A percentile compares a stretch with the other conserved stretches of the same genome.
Conservation (phyloP, 2,113 vertebrate species). For the Probosciger aterrimus region DNA sequence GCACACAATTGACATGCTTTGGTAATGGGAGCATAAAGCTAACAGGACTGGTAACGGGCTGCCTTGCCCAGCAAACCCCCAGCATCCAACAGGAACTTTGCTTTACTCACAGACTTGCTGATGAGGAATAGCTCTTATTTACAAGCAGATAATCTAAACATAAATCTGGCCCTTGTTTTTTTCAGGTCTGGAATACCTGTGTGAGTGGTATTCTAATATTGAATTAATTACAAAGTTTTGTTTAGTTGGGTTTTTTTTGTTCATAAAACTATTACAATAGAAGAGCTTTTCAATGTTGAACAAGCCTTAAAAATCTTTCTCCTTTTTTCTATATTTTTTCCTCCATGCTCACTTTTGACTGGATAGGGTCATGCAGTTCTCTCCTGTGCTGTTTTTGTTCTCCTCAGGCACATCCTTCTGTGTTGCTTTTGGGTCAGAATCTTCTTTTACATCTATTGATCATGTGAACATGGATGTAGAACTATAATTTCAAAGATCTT, state of each 20-base stretch:
- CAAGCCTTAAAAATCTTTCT: not conserved
- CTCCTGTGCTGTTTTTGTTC: not conserved
- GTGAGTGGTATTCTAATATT: not conserved
- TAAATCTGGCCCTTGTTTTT: rapidly evolving
- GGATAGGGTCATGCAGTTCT: not conserved
- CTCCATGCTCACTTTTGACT: not conserved
- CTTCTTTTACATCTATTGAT: not conserved
- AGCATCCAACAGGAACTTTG: not conserved
- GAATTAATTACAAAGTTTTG: not conserved
- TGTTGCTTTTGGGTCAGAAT: not conserved
- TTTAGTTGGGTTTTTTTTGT: not conserved
- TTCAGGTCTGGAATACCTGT: not conserved
- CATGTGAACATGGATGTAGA: not conserved
- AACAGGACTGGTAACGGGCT: not conserved
- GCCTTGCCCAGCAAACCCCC: not conserved
- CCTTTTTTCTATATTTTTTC: not conserved
- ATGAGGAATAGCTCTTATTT: not conserved
- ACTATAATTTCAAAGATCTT: not conserved
- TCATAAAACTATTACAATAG: not conserved
- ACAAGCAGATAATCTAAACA: not conserved
- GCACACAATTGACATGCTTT: not conserved
- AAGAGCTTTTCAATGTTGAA: not conserved
- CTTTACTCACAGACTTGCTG: not conserved
- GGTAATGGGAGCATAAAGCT: not conserved
- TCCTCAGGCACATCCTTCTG: not conserved